Percentiles rank a stretch among this genome's conserved stretches.
phyloP scores from a whole-genome alignment of 2,113 vertebrate species.

The Actenoides lindsayi region DNA sequence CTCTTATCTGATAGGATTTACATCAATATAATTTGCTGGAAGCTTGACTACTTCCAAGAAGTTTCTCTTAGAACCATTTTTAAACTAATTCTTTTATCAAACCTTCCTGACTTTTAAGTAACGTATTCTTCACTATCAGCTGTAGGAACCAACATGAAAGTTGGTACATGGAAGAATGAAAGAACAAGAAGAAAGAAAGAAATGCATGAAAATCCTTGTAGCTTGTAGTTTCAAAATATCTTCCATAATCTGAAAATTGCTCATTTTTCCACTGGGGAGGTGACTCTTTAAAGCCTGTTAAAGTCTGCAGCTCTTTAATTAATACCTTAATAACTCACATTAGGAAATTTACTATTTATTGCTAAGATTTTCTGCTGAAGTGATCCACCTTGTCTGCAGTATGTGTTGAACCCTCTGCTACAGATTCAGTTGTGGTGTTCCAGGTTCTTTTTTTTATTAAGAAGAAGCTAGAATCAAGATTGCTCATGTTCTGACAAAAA shows the following conservation, averaged over 20 bases:
- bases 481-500: constrained; percentile 35
- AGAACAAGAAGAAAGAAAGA: neutral
- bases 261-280: neutral
- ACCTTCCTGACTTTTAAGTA: neutral
- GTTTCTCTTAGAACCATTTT: neutral
- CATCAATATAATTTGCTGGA: neutral
- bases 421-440: neutral
- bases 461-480: constrained; percentile 33
- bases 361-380: neutral
- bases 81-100: neutral
- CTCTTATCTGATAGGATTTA: neutral
- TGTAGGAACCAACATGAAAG: neutral
- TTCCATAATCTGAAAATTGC: neutral
- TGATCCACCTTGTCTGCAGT: neutral
- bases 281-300: neutral
- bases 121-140: neutral
- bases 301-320: neutral
- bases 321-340: neutral
- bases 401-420: constrained; percentile 17
- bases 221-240: neutral
- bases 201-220: neutral
- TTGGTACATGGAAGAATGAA: neutral
- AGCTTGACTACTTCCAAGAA: neutral
- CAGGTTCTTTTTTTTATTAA: neutral
- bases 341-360: neutral